Percentiles rank a stretch among this genome's conserved stretches.
phyloP scores from a whole-genome alignment of 2,113 vertebrate species.

The Collichthys lucidus region DNA sequence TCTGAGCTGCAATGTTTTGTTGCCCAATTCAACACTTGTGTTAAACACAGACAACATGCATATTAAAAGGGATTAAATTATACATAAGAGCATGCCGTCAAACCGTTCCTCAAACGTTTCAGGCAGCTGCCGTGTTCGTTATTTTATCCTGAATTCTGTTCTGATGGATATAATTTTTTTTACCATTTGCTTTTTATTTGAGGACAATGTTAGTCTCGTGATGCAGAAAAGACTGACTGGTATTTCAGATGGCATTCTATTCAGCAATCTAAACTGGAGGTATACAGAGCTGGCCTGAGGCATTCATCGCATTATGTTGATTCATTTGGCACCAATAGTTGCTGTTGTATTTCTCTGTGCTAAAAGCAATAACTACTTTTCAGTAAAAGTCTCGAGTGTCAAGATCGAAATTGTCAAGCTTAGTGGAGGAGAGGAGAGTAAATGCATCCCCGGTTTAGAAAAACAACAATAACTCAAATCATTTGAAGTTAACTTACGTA shows the following conservation, averaged over 20 bases:
- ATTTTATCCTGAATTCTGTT: not conserved
- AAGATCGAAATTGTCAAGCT: not conserved
- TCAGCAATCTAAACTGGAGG: conserved; percentile 1
- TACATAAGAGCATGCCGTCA: not conserved
- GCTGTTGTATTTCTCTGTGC: not conserved
- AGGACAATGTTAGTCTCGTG: not conserved
- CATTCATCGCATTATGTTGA: not conserved
- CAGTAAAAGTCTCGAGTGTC: not conserved
- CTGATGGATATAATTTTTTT: not conserved
- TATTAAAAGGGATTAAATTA: too few relatives aligned
- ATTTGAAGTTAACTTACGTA: not conserved
- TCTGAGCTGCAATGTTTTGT: too few relatives aligned
- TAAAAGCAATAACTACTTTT: not conserved
- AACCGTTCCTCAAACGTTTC: not conserved
- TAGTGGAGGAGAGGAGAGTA: not conserved
- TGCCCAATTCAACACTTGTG: not conserved
- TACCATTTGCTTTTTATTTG: not conserved
- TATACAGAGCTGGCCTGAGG: not conserved
- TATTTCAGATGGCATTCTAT: conserved; percentile 2
- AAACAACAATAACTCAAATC: not conserved
- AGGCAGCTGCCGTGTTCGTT: not conserved
- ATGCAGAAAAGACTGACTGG: not conserved
- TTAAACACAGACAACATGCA: not conserved
- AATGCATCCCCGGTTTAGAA: not conserved
- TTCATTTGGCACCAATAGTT: not conserved